phyloP scores from a whole-genome alignment of 2,888 invertebrate genomes.

The Thera britannica region DNA sequence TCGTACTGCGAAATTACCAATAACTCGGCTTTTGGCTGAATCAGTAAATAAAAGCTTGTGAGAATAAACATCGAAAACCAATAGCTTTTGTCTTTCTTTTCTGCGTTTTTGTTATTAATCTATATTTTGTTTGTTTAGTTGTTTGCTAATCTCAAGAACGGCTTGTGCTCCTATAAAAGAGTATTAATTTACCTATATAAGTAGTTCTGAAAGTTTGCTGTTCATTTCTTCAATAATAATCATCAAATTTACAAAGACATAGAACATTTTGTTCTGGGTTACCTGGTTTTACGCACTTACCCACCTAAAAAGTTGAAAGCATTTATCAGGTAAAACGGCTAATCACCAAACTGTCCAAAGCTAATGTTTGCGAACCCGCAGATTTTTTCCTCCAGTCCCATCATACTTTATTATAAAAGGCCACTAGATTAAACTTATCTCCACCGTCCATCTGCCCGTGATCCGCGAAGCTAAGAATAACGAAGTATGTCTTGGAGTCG shows the following conservation, averaged over 20 bases:
- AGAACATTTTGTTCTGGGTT: too few species aligned
- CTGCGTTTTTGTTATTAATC: not conserved
- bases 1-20: conserved; percentile 10
- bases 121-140: too few species aligned
- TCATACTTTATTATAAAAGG: conserved; percentile 16
- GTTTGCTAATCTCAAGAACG: too few species aligned
- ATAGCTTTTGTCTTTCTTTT: not conserved
- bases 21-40: conserved; percentile 8
- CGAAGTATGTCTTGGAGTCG: conserved; percentile 53
- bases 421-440: conserved; percentile 32
- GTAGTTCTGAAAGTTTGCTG: too few species aligned
- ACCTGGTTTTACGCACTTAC: too few species aligned
- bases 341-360: too few species aligned
- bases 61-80: conserved; percentile 3
- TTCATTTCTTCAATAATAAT: too few species aligned
- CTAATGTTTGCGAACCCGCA: not conserved
- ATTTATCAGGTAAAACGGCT: too few species aligned
- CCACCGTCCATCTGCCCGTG: conserved; percentile 46
- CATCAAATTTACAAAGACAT: too few species aligned
- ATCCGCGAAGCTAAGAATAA: conserved; percentile 54
- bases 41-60: conserved; percentile 8
- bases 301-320: too few species aligned
- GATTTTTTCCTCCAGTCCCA: conserved; percentile 18
- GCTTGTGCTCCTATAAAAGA: too few species aligned
- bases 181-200: too few species aligned